Conservation (phyloP, 2,888 invertebrate genomes). For the Epinotia brunnichana region DNA sequence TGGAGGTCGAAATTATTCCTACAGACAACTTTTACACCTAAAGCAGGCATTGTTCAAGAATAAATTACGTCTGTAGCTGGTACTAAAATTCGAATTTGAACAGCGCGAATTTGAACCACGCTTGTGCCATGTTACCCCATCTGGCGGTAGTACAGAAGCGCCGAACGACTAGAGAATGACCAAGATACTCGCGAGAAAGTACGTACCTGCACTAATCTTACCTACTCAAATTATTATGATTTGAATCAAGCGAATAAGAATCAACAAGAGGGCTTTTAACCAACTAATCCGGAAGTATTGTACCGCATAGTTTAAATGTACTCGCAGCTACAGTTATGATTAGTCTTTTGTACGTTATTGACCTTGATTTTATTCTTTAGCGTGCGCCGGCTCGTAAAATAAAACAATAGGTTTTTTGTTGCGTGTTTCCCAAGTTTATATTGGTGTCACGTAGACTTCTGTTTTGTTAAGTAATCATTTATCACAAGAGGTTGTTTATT, state of each 20-base stretch:
- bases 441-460: conserved; percentile 41
- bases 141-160: neutral
- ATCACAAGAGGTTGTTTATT: conserved; percentile 23
- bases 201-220: neutral
- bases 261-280: neutral
- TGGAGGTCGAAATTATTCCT: too few relatives aligned
- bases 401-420: conserved; percentile 44
- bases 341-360: conserved; percentile 41
- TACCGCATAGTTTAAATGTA: conserved; percentile 6
- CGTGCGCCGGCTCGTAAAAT: conserved; percentile 40
- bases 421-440: conserved; percentile 42
- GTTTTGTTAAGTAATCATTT: conserved; percentile 35
- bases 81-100: too few relatives aligned
- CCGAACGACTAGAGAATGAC: neutral
- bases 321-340: conserved; percentile 33
- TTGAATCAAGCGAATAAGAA: neutral
- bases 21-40: too few relatives aligned
- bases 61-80: too few relatives aligned
- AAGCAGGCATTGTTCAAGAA: too few relatives aligned
- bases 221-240: neutral
- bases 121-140: too few relatives aligned
- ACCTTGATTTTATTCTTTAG: conserved; percentile 43
- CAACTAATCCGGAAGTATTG: conserved; percentile 23
- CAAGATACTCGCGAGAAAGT: neutral
- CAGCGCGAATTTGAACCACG: too few relatives aligned